Evolutionary conservation across 2,888 invertebrate genomes (phyloP).

Genomic region (Sipha maydis): DNA sequence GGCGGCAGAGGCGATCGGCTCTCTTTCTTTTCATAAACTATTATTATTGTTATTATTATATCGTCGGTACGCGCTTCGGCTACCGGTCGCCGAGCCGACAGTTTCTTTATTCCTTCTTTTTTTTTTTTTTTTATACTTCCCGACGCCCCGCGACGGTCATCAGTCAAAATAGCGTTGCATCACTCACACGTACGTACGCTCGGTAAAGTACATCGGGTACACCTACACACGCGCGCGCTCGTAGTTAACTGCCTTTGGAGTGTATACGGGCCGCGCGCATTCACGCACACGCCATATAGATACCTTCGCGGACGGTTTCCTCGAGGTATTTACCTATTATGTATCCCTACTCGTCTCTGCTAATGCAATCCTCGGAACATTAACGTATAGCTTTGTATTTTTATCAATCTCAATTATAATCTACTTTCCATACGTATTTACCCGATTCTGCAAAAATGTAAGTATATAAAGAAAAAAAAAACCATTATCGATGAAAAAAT

Average conservation of each 20-base stretch:
- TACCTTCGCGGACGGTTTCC: too few species aligned
- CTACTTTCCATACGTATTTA: too few species aligned
- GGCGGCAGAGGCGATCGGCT: slow-evolving; percentile 23
- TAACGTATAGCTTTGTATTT: too few species aligned
- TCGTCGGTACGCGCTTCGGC: background rate
- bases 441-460: too few species aligned
- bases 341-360: too few species aligned
- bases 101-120: background rate
- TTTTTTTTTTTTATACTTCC: background rate
- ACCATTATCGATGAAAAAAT: too few species aligned
- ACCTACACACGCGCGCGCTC: background rate
- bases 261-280: background rate
- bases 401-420: too few species aligned
- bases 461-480: too few species aligned
- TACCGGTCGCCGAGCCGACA: slow-evolving; percentile 28
- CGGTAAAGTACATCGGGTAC: background rate
- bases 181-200: background rate
- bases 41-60: background rate
- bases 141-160: slow-evolving; percentile 13
- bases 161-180: slow-evolving; percentile 29
- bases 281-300: background rate
- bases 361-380: too few species aligned
- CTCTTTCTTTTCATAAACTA: background rate
- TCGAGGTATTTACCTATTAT: too few species aligned
- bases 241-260: background rate